Conservation (phyloP, 2,113 vertebrate genomes). For the Lagopus muta region DNA sequence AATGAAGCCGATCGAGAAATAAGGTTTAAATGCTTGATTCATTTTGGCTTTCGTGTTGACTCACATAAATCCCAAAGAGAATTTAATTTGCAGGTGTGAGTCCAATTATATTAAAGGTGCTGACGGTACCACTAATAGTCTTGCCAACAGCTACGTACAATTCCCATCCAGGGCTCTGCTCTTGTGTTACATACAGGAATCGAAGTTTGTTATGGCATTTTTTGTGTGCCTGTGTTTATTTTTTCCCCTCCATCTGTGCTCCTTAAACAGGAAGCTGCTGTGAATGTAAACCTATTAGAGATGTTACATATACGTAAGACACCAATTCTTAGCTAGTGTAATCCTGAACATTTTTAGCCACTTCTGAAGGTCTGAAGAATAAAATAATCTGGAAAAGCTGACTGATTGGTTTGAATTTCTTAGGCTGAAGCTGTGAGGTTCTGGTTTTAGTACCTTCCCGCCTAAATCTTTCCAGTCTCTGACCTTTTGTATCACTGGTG, state of each 20-base stretch:
- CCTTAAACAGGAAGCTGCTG: neutral
- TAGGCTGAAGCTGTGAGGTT: neutral
- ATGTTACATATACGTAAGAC: neutral
- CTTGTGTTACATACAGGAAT: neutral
- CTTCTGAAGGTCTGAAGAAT: neutral
- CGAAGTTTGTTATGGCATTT: neutral
- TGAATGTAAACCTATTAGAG: neutral
- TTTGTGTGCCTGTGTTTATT: neutral
- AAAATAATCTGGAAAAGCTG: neutral
- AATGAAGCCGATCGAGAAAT: conserved; percentile 28
- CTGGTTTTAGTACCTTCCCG: neutral
- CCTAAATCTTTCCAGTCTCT: neutral
- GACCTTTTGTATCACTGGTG: neutral
- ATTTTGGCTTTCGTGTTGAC: conserved; percentile 32
- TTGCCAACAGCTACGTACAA: neutral
- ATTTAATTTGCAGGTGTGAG: neutral
- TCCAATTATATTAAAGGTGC: neutral
- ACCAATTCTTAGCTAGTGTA: neutral
- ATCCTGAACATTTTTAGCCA: conserved; percentile 12
- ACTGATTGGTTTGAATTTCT: neutral
- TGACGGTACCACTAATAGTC: neutral
- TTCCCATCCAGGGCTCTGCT: neutral
- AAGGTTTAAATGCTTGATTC: conserved; percentile 34
- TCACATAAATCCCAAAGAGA: conserved; percentile 14
- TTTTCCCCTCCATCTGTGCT: neutral